Evolutionary conservation across 2,113 vertebrate genomes (phyloP).

Genomic region (Indicator indicator): DNA sequence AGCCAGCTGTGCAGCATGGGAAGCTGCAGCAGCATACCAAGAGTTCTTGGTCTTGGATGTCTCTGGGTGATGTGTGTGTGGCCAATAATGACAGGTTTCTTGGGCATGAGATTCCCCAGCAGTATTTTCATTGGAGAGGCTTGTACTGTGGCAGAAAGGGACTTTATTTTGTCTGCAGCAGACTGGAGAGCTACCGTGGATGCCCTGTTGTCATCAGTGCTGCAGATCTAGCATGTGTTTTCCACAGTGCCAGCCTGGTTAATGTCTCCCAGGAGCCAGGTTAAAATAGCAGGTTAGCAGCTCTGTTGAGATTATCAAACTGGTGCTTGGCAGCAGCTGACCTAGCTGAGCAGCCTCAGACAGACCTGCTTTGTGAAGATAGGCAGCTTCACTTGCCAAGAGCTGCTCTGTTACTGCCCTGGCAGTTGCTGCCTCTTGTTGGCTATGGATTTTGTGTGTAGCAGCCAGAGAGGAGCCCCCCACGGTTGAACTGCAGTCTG

Average conservation of each 20-base stretch:
- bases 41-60: background rate
- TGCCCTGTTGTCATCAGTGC: background rate
- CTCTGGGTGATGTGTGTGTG: background rate
- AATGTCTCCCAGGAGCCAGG: background rate
- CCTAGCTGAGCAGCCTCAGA: background rate
- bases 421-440: background rate
- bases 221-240: background rate
- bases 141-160: background rate
- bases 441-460: background rate
- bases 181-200: background rate
- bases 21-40: background rate
- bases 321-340: background rate
- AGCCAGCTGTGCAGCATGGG: background rate
- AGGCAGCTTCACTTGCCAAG: background rate
- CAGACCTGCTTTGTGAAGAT: background rate
- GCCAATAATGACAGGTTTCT: background rate
- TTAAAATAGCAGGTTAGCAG: background rate
- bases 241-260: background rate
- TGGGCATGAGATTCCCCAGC: background rate
- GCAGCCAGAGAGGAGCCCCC: background rate
- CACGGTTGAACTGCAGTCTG: background rate
- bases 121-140: background rate
- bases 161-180: background rate
- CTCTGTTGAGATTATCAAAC: background rate
- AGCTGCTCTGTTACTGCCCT: background rate